These are phyloP conservation scores for Pocillopora grandis DNA, from an alignment of 92 coral and sea anemone genomes.

Conservation along the genomic window DNA sequence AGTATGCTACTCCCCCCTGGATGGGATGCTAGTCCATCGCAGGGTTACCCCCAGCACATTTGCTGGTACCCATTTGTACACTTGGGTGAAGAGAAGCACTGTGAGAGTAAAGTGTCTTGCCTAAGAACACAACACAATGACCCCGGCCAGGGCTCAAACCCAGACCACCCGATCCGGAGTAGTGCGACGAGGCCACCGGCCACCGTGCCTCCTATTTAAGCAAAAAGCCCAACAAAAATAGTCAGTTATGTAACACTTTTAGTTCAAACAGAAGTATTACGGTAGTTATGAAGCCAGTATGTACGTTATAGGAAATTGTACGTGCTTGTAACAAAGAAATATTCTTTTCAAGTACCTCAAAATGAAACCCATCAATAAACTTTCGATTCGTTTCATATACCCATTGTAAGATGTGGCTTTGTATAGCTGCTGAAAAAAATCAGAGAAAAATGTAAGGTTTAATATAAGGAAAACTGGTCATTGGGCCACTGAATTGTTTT, in stretches of 20 bases:
- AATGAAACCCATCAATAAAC: conserved; percentile 51
- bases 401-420: conserved; percentile 55
- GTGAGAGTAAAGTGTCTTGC: too few species aligned
- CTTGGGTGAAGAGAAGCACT: too few species aligned
- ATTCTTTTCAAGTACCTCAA: conserved; percentile 37
- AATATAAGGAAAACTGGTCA: neutral
- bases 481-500: neutral
- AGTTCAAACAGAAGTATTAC: neutral
- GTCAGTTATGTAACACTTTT: neutral
- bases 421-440: conserved; percentile 44
- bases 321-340: neutral
- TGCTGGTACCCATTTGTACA: too few species aligned
- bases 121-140: too few species aligned
- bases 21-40: too few species aligned
- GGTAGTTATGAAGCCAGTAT: neutral
- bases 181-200: too few species aligned
- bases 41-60: too few species aligned
- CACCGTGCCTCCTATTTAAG: neutral
- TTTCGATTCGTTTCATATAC: conserved; percentile 40
- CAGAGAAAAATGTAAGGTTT: neutral
- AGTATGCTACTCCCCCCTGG: too few species aligned
- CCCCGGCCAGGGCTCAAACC: too few species aligned
- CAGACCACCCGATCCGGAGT: too few species aligned
- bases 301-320: neutral
- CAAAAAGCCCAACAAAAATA: neutral